These are phyloP conservation scores for Ephydatia muelleri DNA, from an alignment of 37 sponge, comb jelly and placozoan genomes.

Conservation along the genomic window DNA sequence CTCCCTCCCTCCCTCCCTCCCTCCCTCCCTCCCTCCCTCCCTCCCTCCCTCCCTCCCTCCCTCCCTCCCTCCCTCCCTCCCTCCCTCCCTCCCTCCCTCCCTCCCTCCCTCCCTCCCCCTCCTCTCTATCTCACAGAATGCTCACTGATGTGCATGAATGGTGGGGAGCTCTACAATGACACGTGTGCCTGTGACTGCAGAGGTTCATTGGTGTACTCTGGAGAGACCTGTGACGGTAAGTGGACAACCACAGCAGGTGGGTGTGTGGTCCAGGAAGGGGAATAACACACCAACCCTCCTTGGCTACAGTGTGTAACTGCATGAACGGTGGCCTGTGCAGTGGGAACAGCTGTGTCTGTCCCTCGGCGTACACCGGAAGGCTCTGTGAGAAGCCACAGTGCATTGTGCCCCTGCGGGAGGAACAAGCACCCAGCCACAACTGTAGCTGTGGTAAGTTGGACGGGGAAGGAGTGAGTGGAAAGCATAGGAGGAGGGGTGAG, in stretches of 20 bases:
- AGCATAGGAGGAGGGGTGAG: conserved; percentile 21
- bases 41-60: neutral
- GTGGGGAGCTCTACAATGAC: neutral
- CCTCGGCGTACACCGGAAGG: neutral
- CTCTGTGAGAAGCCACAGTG: neutral
- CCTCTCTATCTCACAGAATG: too few species aligned
- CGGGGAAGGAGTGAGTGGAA: neutral
- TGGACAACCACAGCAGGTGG: neutral
- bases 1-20: neutral
- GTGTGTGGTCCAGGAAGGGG: too few species aligned
- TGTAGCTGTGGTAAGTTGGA: neutral
- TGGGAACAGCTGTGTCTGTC: neutral
- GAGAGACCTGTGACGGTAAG: neutral
- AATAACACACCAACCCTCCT: too few species aligned
- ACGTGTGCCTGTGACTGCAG: neutral
- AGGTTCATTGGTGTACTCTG: neutral
- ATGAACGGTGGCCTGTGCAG: neutral
- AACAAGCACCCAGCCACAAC: neutral
- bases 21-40: neutral
- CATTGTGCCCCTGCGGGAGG: neutral
- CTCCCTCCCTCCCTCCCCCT: neutral
- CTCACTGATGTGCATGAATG: neutral
- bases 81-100: neutral
- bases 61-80: neutral
- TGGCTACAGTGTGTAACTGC: neutral